Percentiles rank a stretch among this genome's conserved stretches.
Conservation (phyloP, 2,797 vertebrate genomes). For the Peromyscus eremicus region DNA sequence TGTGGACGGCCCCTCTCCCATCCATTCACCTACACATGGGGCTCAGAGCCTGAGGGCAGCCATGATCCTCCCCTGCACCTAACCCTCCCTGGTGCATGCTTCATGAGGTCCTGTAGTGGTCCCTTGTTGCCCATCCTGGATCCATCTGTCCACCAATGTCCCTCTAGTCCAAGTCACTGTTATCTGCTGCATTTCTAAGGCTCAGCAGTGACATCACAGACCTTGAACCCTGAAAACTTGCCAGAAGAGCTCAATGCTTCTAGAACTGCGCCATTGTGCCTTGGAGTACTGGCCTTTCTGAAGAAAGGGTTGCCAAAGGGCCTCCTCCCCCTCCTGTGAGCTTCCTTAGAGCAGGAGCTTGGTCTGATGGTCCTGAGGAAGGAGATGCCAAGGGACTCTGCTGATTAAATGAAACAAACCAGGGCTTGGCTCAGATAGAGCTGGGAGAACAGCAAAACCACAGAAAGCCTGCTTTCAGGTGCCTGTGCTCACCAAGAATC, state of each 20-base stretch:
- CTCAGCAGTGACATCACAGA: not conserved
- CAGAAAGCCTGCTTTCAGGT: not conserved
- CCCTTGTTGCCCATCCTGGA: not conserved
- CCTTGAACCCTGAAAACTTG: not conserved
- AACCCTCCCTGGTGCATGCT: fast-evolving
- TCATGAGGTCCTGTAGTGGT: not conserved
- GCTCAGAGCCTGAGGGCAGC: not conserved
- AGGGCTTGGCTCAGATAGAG: not conserved
- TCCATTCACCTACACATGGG: not conserved
- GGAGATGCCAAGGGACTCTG: not conserved
- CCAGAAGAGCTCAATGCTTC: not conserved
- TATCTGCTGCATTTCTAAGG: not conserved
- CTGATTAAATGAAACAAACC: not conserved
- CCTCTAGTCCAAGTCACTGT: not conserved
- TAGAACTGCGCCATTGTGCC: not conserved
- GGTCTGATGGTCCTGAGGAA: not conserved
- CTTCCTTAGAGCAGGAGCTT: not conserved
- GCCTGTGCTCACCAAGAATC: not conserved
- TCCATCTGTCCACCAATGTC: too few relatives aligned
- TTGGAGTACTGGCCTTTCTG: not conserved
- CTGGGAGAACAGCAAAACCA: not conserved
- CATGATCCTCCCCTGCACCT: not conserved
- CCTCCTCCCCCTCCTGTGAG: not conserved
- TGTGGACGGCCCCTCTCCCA: not conserved
- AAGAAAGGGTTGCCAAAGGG: not conserved